These are phyloP conservation scores for Hirtodrosophila duncani DNA, from an alignment of 2,888 invertebrate genomes.

Conservation along the genomic window DNA sequence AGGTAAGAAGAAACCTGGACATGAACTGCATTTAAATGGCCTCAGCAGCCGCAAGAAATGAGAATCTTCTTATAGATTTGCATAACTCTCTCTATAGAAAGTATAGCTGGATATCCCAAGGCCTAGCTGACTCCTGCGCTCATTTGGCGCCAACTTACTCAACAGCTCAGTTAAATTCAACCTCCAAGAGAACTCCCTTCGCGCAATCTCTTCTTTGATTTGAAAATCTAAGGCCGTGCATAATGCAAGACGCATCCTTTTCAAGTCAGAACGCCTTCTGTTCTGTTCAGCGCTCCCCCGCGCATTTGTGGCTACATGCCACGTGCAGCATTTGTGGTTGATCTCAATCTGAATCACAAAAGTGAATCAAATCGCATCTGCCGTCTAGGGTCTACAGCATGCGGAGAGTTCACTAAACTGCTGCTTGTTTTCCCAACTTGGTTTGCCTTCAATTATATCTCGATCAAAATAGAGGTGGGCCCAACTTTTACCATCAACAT, in stretches of 20 bases:
- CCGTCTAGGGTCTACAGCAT: slow-evolving; percentile 25
- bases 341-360: slow-evolving; percentile 18
- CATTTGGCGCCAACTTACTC: slow-evolving; percentile 32
- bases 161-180: not conserved
- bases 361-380: slow-evolving; percentile 31
- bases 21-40: slow-evolving; percentile 61
- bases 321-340: slow-evolving; percentile 29
- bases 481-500: slow-evolving; percentile 2
- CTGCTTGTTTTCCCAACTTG: not conserved
- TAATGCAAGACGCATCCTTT: slow-evolving; percentile 45
- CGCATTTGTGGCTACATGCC: slow-evolving; percentile 59
- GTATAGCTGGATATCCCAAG: not conserved
- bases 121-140: too few species aligned
- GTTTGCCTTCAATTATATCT: slow-evolving; percentile 33
- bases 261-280: slow-evolving; percentile 38
- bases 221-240: slow-evolving; percentile 27
- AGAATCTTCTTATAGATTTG: slow-evolving; percentile 28
- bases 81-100: slow-evolving; percentile 2
- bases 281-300: slow-evolving; percentile 33
- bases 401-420: slow-evolving; percentile 31
- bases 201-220: slow-evolving; percentile 15
- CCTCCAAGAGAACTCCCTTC: not conserved
- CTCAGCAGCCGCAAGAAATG: slow-evolving; percentile 31
- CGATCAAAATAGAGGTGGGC: slow-evolving; percentile 35
- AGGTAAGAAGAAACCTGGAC: slow-evolving; percentile 30